These are phyloP conservation scores for Diorhabda elongata DNA, from an alignment of 1,140 invertebrate genomes.

Conservation along the genomic window DNA sequence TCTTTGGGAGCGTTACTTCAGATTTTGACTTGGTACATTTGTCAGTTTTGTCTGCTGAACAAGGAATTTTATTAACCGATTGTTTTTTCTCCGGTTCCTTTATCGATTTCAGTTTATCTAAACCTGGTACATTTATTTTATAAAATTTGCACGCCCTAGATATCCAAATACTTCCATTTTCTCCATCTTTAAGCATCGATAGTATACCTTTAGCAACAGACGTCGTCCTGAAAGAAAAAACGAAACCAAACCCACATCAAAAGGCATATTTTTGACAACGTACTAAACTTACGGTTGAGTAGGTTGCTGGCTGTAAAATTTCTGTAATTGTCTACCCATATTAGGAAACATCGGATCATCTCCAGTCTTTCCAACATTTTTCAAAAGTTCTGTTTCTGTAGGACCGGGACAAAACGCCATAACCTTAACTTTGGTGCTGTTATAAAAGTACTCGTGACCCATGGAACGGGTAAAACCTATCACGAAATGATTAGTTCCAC, in stretches of 20 bases:
- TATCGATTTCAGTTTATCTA: slow-evolving; percentile 14
- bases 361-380: slow-evolving; percentile 32
- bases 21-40: too few relatives aligned
- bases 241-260: not conserved
- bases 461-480: slow-evolving; percentile 49
- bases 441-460: slow-evolving; percentile 39
- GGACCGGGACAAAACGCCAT: slow-evolving; percentile 47
- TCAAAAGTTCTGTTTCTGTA: slow-evolving; percentile 37
- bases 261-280: not conserved
- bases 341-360: not conserved
- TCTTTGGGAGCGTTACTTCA: too few relatives aligned
- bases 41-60: too few relatives aligned
- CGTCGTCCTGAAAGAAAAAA: slow-evolving; percentile 40
- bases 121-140: slow-evolving; percentile 49
- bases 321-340: not conserved
- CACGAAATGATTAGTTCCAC: slow-evolving; percentile 52
- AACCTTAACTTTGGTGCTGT: slow-evolving; percentile 48
- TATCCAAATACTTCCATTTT: slow-evolving; percentile 54
- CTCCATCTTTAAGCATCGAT: slow-evolving; percentile 49
- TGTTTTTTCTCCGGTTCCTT: slow-evolving; percentile 5
- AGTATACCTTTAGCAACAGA: slow-evolving; percentile 51
- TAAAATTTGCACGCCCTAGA: slow-evolving; percentile 50
- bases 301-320: not conserved
- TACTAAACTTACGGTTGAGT: not conserved
- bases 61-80: not conserved